These are phyloP conservation scores for Pionites leucogaster DNA, from an alignment of 2,113 vertebrate genomes.

Conservation along the genomic window DNA sequence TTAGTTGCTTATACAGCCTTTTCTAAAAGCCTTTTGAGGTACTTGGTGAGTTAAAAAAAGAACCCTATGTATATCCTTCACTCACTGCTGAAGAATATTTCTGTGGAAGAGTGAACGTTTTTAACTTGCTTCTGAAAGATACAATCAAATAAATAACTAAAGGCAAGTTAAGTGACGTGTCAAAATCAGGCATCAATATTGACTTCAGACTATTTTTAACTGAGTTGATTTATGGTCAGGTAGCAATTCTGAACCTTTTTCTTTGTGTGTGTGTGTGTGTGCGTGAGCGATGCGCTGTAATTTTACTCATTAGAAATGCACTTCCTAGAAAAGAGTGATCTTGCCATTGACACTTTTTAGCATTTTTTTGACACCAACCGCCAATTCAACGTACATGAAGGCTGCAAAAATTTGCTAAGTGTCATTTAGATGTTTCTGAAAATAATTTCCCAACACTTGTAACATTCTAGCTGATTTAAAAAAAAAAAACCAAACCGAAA, in stretches of 20 bases:
- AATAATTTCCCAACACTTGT: not conserved
- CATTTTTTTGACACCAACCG: not conserved
- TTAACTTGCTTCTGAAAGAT: not conserved
- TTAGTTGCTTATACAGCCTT: not conserved
- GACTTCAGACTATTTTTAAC: not conserved
- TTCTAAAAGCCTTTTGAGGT: not conserved
- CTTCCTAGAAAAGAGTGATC: not conserved
- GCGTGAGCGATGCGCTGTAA: not conserved
- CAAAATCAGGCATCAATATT: not conserved
- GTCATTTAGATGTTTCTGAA: not conserved
- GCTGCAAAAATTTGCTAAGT: not conserved
- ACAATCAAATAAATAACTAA: not conserved
- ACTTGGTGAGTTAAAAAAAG: not conserved
- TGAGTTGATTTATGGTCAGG: not conserved
- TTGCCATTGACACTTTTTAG: not conserved
- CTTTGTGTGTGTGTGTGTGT: not conserved
- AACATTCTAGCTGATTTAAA: not conserved
- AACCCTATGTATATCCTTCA: not conserved
- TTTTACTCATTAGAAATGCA: not conserved
- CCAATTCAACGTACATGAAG: not conserved
- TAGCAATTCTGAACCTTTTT: not conserved
- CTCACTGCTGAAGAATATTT: not conserved
- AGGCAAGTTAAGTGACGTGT: not conserved
- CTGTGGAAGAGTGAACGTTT: not conserved
- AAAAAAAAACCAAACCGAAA: no score